phyloP scores from a whole-genome alignment of 2,888 invertebrate species.

The Agrochola circellaris region DNA sequence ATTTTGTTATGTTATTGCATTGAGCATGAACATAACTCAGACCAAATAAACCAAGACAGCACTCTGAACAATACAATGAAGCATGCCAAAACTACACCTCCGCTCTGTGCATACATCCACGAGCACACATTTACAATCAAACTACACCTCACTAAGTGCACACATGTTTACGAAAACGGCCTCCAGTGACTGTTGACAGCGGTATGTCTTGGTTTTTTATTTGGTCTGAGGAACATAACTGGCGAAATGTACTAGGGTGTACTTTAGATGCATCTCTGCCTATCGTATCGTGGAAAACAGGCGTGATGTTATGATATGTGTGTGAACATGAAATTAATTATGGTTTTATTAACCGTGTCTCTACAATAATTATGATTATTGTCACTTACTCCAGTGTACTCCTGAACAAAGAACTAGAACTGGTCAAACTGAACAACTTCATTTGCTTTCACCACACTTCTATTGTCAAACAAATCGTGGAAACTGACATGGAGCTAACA shows the following conservation, averaged over 20 bases:
- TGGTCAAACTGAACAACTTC: constrained; percentile 60
- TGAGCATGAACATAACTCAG: neutral
- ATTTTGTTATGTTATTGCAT: neutral
- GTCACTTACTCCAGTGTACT: neutral
- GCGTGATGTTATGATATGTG: neutral
- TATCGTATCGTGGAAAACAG: neutral
- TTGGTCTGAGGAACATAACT: neutral
- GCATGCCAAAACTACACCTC: no score
- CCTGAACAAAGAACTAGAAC: constrained; percentile 18
- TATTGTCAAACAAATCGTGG: constrained; percentile 71
- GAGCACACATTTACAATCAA: no score
- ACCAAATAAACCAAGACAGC: no score
- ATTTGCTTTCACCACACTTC: constrained; percentile 70
- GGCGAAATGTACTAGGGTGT: neutral
- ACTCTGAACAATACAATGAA: no score
- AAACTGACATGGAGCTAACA: constrained; percentile 54
- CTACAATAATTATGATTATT: constrained; percentile 8
- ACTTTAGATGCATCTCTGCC: neutral
- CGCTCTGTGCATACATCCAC: no score
- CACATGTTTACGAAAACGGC: no score
- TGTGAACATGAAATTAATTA: neutral
- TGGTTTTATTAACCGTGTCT: constrained; percentile 13
- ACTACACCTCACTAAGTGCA: no score
- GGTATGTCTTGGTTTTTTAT: no score
- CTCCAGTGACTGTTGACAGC: no score